Base-by-base conservation (phyloP, 2,888 invertebrate species). In the Lysandra coridon region DNA sequence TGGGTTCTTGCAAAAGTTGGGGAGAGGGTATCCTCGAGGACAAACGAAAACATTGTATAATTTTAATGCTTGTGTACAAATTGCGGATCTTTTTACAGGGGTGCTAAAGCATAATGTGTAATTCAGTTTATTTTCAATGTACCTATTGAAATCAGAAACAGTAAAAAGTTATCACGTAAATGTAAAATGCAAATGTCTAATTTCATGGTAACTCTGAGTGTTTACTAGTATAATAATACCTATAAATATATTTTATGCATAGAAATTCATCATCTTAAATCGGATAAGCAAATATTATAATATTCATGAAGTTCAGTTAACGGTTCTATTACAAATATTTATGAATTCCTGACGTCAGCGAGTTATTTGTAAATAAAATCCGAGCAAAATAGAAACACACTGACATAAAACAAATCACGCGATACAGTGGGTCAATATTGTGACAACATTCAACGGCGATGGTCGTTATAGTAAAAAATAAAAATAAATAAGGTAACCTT, bases 301-400 rank as follows among this genome's bases (percentile, higher is more conserved):
- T 30, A 64, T 30, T 64, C 30, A 23, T 4, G 23, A 30, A 10
- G 2, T 30, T 23, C 64, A 64, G 30, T 30, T 23, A 64, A 64
- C 64, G 64, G 64, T 64, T 10, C 30, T 30, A 23, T 64, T 30
- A 64, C 64, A 64, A 64, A 30, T 64, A 64, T 64, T 64, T 64
- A 64, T 64, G 64, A 30, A 64, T 23, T 2, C 64, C 23, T 64
- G 12, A 30, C 64, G 64, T 64, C 64, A 64, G 23, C 30, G 12
- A 64, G 3, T 64, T 30, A 64, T 64, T 64, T 64, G 30, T 64
- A 30, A 30, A 64, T 30, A 62, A 62, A 62, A 62, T 62, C 2
- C 62, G 10, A 10, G 64, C 64, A 64, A 64, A 64, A 64, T 10
- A 64, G 64, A 64, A 64, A 30, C 64, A 64, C 30, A 30, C 62